Percentiles rank a stretch among this genome's conserved stretches.
phyloP scores from a whole-genome alignment of 2,888 invertebrate species.

The Ectemnius lituratus region DNA sequence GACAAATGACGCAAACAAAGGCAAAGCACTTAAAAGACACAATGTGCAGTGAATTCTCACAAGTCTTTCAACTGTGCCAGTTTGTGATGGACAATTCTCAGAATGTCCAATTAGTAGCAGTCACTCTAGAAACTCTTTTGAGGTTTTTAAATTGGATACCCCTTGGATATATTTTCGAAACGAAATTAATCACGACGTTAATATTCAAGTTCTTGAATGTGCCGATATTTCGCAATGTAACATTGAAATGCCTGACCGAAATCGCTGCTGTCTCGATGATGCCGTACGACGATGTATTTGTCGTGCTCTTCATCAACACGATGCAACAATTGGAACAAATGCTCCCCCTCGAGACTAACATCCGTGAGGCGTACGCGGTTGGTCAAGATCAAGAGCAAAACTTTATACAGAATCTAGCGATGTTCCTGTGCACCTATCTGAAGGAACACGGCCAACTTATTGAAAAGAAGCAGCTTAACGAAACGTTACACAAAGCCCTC shows the following conservation, averaged over 20 bases:
- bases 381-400: slow-evolving; percentile 98
- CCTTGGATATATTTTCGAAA: slow-evolving; percentile 99
- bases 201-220: slow-evolving; percentile 98
- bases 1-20: slow-evolving; percentile 99
- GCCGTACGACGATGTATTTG: slow-evolving; percentile 96
- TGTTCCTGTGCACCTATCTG: slow-evolving; percentile 97
- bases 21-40: slow-evolving; percentile 99
- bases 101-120: slow-evolving; percentile 96
- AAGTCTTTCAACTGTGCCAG: slow-evolving; percentile 98
- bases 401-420: slow-evolving; percentile 98
- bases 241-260: slow-evolving; percentile 98
- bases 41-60: slow-evolving; percentile 99
- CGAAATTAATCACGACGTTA: slow-evolving; percentile 95
- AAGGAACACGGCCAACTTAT: slow-evolving; percentile 96
- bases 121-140: slow-evolving; percentile 96
- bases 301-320: slow-evolving; percentile 92
- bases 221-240: slow-evolving; percentile 98
- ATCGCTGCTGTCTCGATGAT: slow-evolving; percentile 94
- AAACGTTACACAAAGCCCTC: slow-evolving; percentile 89
- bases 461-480: slow-evolving; percentile 88
- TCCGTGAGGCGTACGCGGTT: slow-evolving; percentile 94
- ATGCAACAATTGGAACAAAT: slow-evolving; percentile 95
- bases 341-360: slow-evolving; percentile 94
- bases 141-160: slow-evolving; percentile 99
- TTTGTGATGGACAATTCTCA: slow-evolving; percentile 99